Evolutionary conservation across 2,888 invertebrate species (phyloP).

Genomic region (Pachymerium ferrugineum): DNA sequence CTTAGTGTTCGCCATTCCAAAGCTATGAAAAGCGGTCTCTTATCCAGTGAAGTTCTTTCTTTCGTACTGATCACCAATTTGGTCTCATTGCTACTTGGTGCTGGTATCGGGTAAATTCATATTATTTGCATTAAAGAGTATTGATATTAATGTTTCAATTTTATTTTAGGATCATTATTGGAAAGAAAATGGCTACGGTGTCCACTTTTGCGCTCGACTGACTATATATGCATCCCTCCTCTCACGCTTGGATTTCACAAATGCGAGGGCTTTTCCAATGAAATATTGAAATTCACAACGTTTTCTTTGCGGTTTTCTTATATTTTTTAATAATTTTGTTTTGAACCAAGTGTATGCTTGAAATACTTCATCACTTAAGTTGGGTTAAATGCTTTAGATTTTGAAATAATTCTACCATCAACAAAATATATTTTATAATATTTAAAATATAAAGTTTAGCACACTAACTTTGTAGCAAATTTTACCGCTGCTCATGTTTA

Average conservation of each 20-base stretch:
- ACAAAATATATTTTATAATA: neutral
- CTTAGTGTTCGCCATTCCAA: slow-evolving; percentile 63
- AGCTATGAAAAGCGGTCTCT: slow-evolving; percentile 71
- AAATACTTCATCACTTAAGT: neutral
- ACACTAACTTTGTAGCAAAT: slow-evolving; percentile 13
- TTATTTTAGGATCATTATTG: slow-evolving; percentile 27
- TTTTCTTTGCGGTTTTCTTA: neutral
- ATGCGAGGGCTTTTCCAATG: slow-evolving; percentile 15
- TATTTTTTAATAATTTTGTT: neutral
- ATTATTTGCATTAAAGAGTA: neutral
- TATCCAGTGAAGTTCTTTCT: slow-evolving; percentile 82
- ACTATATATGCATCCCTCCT: slow-evolving; percentile 13
- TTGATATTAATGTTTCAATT: neutral
- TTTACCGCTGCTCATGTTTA: slow-evolving; percentile 16
- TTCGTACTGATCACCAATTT: slow-evolving; percentile 86
- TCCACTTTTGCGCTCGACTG: slow-evolving; percentile 32
- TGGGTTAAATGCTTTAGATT: neutral
- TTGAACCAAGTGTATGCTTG: no score
- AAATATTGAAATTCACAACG: neutral
- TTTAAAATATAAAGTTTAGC: slow-evolving; percentile 9
- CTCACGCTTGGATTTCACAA: slow-evolving; percentile 9
- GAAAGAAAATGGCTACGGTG: slow-evolving; percentile 31
- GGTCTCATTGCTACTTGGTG: slow-evolving; percentile 79
- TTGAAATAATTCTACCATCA: no score
- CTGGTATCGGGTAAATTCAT: slow-evolving; percentile 74